Evolutionary conservation across 2,888 invertebrate genomes (phyloP), one percentile per base, ranked within the genome.

Genomic region (Thymelicus lineola): DNA sequence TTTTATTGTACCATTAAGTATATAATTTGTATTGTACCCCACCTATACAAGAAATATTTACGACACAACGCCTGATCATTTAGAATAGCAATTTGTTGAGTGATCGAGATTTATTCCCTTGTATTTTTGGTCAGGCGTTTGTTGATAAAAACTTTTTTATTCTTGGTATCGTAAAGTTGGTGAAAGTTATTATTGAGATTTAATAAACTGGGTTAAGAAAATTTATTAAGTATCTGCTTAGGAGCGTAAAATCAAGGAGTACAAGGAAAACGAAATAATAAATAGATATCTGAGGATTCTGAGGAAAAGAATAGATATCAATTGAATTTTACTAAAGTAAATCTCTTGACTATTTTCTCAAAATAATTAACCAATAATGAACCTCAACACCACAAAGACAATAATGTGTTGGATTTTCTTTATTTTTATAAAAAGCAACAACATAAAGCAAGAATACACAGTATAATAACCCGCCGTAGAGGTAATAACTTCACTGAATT

Each of bases 1-100:
- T 89, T 89, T 89, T 89, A 88, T 85, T 83, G 77, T 71, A 74
- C 74, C 86, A 85, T 89, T 87, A 88, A 87, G 82, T 79, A 82
- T 82, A 83, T 84, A 84, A 88, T 86, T 69, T 87, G 81, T 76
- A 74, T 75, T 72, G 73, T 70, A 65, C 72, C 73, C 73, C 58
- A 66, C 63, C 70, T 71, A 62, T 57, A 73, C 75, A 73, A 75
- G 75, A 76, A 78, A 79, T 74, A 77, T 79, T 78, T 75, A 74
- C 71, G 66, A 65, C 48, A 66, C 66, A 74, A 77, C 85, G 90
- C 89, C 89, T 89, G 82, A 75, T 77, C 73, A 66, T 81, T 85
- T 78, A 50, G 70, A 81, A 86, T 82, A 86, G 88, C 89, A 88
- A 85, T 80, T 74, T 66, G 46, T 73, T 66, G 71, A 67, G 70